Base-by-base conservation (phyloP, 2,888 invertebrate species). In the Nephrocerus scutellatus region DNA sequence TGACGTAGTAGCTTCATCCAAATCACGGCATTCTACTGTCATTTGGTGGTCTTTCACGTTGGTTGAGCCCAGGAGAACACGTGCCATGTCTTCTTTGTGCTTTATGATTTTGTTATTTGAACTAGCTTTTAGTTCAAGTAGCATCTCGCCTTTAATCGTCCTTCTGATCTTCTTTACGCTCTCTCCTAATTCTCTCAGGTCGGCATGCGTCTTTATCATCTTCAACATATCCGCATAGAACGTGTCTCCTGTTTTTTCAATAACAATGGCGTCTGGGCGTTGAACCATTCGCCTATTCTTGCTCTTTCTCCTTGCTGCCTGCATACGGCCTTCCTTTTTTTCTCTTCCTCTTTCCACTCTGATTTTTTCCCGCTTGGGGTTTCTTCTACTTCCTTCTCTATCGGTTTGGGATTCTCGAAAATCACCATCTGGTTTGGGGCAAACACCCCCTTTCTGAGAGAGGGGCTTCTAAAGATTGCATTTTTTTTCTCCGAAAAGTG, bases 121-220 rank as follows among this genome's bases (percentile, higher is more conserved):
- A n/a, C 14, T 26, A 3, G 9, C 10, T 1, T 33, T 32, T 5
- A 39, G 21, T 19, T 33, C 22, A 8, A 32, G 3, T 8, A 39
- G 22, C 10, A 33, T 12, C 9, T 33, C 39, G 12, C 28, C 33
- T 16, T 33, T 33, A 10, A 10, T 18, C 4, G 33, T 33, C n/a
- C 29, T 33, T 15, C 39, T 12, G 7, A 33, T 39, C 13, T 18
- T 32, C 21, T 26, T 33, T 4, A 28, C 29, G 13, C 24, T 33
- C 19, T 33, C 32, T 2, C 33, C 33, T 8, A 28, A 21, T n/a
- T 39, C 39, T 19, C 32, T 39, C 6, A 39, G 13, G 20, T 28
- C 23, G 7, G 39, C 21, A 8, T 39, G 14, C 12, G 32, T 22
- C 22, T 38, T 38, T 31, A 38, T 16, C 18, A 29, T 12, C 16